These are phyloP conservation scores for Mimumesa dahlbomi DNA, from an alignment of 2,888 invertebrate species.

Conservation along the genomic window DNA sequence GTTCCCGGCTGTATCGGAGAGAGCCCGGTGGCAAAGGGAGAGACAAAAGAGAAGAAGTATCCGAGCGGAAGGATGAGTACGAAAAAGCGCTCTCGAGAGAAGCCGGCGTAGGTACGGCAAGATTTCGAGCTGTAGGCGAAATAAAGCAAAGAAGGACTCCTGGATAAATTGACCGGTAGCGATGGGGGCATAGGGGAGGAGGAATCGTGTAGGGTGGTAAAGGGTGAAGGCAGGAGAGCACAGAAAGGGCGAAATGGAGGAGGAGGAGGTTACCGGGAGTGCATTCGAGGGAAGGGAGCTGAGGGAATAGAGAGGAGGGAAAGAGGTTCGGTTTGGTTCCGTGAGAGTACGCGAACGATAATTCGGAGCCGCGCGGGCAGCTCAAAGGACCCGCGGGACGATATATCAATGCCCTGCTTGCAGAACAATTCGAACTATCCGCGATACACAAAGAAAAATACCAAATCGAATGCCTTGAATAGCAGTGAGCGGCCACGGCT, in stretches of 20 bases:
- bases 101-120: conserved; percentile 30
- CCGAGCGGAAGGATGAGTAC: conserved; percentile 32
- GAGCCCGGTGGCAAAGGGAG: conserved; percentile 28
- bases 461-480: conserved; percentile 80
- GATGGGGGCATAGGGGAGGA: background rate
- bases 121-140: conserved; percentile 56
- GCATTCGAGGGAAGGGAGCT: conserved; percentile 9
- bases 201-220: background rate
- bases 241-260: conserved; percentile 18
- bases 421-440: conserved; percentile 80
- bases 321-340: conserved; percentile 51
- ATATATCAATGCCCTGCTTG: conserved; percentile 80
- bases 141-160: conserved; percentile 66
- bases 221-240: conserved; percentile 21
- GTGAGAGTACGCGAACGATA: conserved; percentile 77
- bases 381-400: conserved; percentile 80
- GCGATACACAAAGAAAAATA: conserved; percentile 81
- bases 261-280: conserved; percentile 10
- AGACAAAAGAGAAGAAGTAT: conserved; percentile 36
- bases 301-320: conserved; percentile 12
- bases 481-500: conserved; percentile 70
- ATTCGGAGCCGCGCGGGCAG: conserved; percentile 74
- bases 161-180: conserved; percentile 79
- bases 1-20: conserved; percentile 10
- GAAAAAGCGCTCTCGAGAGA: conserved; percentile 33